Base-by-base conservation (phyloP, 1,140 invertebrate genomes). In the Lordiphosa collinella region DNA sequence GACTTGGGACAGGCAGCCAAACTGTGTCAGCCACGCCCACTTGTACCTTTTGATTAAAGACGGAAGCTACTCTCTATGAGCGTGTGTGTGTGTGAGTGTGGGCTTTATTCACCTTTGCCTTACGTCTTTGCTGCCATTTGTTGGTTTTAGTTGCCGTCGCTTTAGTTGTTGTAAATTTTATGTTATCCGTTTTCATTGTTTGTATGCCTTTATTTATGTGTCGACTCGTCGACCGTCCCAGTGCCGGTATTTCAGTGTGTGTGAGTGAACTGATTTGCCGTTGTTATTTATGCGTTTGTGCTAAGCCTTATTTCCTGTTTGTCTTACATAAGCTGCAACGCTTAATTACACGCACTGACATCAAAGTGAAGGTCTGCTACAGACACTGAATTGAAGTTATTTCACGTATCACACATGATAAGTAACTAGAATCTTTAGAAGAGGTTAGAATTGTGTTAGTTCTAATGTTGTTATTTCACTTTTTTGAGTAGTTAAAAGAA, bases 111-210 rank as follows among this genome's bases (percentile, higher is more conserved):
- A 25, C 11, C 53, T 54, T 49, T 65, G 56, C 38, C 58, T 36
- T 59, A 49, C 44, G 50, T 37, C 61, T 43, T 29, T 29, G 25
- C 53, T 66, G 22, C 55, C 40, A 35, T 74, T 57, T 70, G 70
- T 62, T 75, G 47, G 59, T 43, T 53, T 61, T 59, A 75, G 25
- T 8, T 29, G 25, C 25, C 25, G 25, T 29, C 5, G 59, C 41
- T 53, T 61, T 59, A 75, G 70, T 80, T 80, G 75, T 76, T 80
- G 76, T 84, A 84, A 82, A 82, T 80, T 82, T 82, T 82, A 76
- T 80, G 72, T 84, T 80, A 84, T 80, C 76, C 76, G 76, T 55
- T 84, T 82, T 59, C 76, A 82, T 84, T 80, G 76, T 80, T 82
- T 80, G 76, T 43, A 46, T 60, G 71, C 66, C 58, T 76, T 71